Percentiles rank a stretch among this genome's conserved stretches.
Conservation (phyloP, 1,140 invertebrate species). For the Drosophila albomicans region DNA sequence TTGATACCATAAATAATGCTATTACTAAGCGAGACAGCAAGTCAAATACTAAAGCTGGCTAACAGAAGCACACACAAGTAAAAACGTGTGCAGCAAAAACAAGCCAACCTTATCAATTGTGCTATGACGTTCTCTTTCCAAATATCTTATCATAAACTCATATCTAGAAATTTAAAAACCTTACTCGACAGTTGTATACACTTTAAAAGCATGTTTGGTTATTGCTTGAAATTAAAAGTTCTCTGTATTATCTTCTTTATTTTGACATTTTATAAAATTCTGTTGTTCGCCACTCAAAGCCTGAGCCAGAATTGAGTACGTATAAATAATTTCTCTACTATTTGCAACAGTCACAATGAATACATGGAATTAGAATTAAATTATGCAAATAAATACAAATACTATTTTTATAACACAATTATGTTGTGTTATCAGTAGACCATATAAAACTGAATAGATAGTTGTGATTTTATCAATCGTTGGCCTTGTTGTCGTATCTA, state of each 20-base stretch:
- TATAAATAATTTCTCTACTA: too few species aligned
- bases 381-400: not conserved
- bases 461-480: slow-evolving; percentile 21
- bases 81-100: slow-evolving; percentile 44
- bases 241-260: too few species aligned
- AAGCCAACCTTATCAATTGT: slow-evolving; percentile 52
- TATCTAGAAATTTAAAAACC: not conserved
- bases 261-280: too few species aligned
- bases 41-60: slow-evolving; percentile 24
- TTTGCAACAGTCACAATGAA: too few species aligned
- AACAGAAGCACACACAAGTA: slow-evolving; percentile 9
- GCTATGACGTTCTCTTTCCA: slow-evolving; percentile 60
- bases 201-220: not conserved
- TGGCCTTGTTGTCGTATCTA: slow-evolving; percentile 8
- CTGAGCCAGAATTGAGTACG: too few species aligned
- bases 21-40: slow-evolving; percentile 34
- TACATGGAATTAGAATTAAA: not conserved
- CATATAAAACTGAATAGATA: slow-evolving; percentile 18
- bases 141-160: slow-evolving; percentile 41
- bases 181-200: not conserved
- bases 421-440: slow-evolving; percentile 19
- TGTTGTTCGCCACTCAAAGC: too few species aligned
- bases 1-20: slow-evolving; percentile 55
- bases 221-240: not conserved
- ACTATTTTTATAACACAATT: slow-evolving; percentile 2